These are phyloP conservation scores for Apotomis capreana DNA, from an alignment of 2,888 invertebrate genomes.

Conservation along the genomic window DNA sequence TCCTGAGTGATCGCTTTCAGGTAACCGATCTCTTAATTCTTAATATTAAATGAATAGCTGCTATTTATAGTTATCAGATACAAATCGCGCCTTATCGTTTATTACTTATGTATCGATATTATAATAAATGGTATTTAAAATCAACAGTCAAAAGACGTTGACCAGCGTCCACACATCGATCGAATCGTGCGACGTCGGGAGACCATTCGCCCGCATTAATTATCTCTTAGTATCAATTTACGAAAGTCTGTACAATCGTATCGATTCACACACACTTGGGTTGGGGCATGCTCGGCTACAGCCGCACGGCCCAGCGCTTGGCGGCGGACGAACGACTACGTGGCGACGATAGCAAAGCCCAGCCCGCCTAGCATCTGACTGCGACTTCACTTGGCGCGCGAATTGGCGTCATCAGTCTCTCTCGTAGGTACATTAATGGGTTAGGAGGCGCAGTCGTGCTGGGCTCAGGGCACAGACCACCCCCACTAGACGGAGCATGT, in stretches of 20 bases:
- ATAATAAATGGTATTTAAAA: slow-evolving; percentile 31
- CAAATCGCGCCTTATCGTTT: slow-evolving; percentile 19
- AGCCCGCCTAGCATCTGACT: too few species aligned
- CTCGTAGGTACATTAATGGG: too few species aligned
- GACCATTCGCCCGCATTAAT: background rate
- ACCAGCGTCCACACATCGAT: background rate
- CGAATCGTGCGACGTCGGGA: background rate
- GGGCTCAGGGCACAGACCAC: too few species aligned
- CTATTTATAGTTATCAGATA: slow-evolving; percentile 32
- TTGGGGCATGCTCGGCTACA: background rate
- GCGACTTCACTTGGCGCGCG: too few species aligned
- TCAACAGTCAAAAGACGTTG: slow-evolving; percentile 12
- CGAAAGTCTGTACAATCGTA: background rate
- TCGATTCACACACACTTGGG: background rate
- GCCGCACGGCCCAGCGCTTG: too few species aligned
- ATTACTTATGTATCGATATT: slow-evolving; percentile 21
- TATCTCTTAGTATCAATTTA: background rate
- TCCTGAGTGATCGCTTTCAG: slow-evolving; percentile 14
- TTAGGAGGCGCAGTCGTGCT: too few species aligned
- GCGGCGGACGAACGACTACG: too few species aligned
- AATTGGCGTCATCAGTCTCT: too few species aligned
- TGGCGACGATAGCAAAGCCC: too few species aligned
- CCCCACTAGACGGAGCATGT: too few species aligned
- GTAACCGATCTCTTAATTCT: slow-evolving; percentile 22
- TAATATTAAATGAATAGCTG: slow-evolving; percentile 22